Evolutionary conservation across 2,888 invertebrate species (phyloP).

Genomic region (Nemotelus pantherinus): DNA sequence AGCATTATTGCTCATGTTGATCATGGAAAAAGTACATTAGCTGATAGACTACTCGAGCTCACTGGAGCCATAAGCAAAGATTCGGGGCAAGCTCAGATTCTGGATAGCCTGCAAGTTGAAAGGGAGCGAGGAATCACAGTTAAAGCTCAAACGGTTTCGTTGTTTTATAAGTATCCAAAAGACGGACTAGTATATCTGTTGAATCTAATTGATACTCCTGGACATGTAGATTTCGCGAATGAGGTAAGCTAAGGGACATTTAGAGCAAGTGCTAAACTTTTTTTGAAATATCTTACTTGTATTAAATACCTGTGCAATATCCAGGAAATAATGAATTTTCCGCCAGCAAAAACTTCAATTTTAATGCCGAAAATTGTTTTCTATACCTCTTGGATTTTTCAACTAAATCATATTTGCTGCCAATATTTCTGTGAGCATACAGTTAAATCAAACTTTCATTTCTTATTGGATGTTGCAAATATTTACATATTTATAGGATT

Average conservation of each 20-base stretch:
- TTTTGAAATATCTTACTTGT: neutral
- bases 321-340: too few relatives aligned
- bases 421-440: too few relatives aligned
- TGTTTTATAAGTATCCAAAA: conserved; percentile 76
- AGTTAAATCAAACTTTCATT: too few relatives aligned
- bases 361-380: too few relatives aligned
- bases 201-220: conserved; percentile 97
- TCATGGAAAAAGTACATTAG: conserved; percentile 97
- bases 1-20: conserved; percentile 99
- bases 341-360: too few relatives aligned
- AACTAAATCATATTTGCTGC: too few relatives aligned
- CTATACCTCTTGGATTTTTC: too few relatives aligned
- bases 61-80: conserved; percentile 82
- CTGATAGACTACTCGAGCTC: conserved; percentile 92
- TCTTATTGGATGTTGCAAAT: too few relatives aligned
- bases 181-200: conserved; percentile 77
- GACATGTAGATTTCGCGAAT: conserved; percentile 97
- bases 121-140: conserved; percentile 97
- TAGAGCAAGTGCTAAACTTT: neutral
- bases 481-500: too few relatives aligned
- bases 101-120: conserved; percentile 87
- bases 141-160: conserved; percentile 94
- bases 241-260: conserved; percentile 72
- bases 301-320: too few relatives aligned
- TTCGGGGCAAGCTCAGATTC: conserved; percentile 74